Base-by-base conservation (phyloP, 1,140 invertebrate genomes). In the Callitettix versicolor region DNA sequence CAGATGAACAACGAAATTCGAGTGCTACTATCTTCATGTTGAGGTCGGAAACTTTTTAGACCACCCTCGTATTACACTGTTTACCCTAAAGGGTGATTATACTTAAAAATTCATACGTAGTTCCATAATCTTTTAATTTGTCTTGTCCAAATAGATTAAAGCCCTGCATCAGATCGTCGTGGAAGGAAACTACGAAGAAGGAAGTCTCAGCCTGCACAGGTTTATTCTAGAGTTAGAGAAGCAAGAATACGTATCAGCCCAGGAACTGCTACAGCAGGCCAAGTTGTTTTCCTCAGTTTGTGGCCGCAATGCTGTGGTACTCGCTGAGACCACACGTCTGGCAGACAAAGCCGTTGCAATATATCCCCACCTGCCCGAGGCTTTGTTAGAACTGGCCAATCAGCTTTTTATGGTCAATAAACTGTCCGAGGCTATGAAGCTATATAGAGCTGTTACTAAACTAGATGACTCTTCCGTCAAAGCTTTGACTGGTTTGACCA, bases 331-430 rank as follows among this genome's bases (percentile, higher is more conserved):
- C 0, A 79, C 49, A 12, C 47, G 44, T 33, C 41, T 58, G 38
- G 43, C 54, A n/a, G 44, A 56, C 20, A 48, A 33, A 69, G 80
- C 87, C 9, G 76, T 85, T 14, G 81, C 86, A 62, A 73, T 87
- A 47, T 80, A 85, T 63, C 69, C 79, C 3, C 74, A 76, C 14
- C 83, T 78, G 71, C 73, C 82, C 4, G 80, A 84, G 18, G 76
- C 86, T 52, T 80, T 89, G 62, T 74, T 76, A 15, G 90, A 95
- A 69, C 71, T 94, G 5, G 94, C 89, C 0, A 82, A 86, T 69
- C 79, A 95, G 63, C 80, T 80, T 61, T 67, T 86, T 18, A 68
- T 88, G 14, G 76, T 84, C 67, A 79, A 79, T 1, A 86, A 85
- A 65, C 70, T 79, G 11, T 84, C 84, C 62, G 89, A 95, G 61